Conservation (phyloP, 2,113 vertebrate species). For the Oriolus oriolus region DNA sequence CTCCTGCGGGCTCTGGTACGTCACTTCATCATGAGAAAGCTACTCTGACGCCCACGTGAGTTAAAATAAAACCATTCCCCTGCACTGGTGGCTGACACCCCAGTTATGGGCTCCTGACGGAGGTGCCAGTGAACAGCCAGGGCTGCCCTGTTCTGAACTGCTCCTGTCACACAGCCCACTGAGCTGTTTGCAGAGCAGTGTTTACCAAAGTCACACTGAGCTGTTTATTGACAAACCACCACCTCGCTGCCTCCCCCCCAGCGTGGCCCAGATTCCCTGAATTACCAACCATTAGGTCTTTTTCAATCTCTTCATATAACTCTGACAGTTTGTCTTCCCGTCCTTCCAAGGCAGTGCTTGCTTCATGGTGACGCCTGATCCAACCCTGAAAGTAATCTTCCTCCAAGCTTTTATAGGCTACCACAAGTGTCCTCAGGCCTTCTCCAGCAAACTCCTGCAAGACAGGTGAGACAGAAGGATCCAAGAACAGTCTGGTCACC, state of each 20-base stretch:
- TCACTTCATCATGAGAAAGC: not conserved
- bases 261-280: conserved; percentile 6
- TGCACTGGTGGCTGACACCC: not conserved
- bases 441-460: conserved; percentile 89
- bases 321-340: conserved; percentile 78
- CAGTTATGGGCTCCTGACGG: not conserved
- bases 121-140: not conserved
- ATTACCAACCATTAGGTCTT: conserved; percentile 80
- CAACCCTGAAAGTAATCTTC: conserved; percentile 74
- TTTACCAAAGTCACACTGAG: conserved; percentile 2
- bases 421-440: conserved; percentile 85
- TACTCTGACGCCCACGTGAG: not conserved
- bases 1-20: not conserved
- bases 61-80: conserved; percentile 26
- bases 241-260: not conserved
- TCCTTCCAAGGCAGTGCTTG: conserved; percentile 76
- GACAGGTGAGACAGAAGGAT: not conserved
- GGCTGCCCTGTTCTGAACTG: not conserved
- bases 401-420: conserved; percentile 87
- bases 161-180: not conserved
- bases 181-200: not conserved
- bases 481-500: not conserved
- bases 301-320: conserved; percentile 90
- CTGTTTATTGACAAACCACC: conserved; percentile 41
- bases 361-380: conserved; percentile 81